Conservation (phyloP, 1,140 invertebrate species). For the Solenopsis fugax region DNA sequence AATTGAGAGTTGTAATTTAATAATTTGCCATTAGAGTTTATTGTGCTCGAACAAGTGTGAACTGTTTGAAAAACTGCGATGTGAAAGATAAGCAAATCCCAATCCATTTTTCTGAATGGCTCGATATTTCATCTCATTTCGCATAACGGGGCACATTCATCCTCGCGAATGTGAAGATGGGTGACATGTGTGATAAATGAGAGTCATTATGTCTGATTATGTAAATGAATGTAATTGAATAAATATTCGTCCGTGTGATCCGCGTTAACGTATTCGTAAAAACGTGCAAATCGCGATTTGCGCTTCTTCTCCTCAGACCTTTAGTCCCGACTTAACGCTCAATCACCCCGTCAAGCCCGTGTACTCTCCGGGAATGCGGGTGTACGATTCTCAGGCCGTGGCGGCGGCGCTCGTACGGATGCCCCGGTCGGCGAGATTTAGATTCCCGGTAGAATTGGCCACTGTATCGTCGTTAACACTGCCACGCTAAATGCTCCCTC, state of each 20-base stretch:
- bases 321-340: conserved; percentile 41
- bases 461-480: conserved; percentile 5
- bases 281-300: neutral
- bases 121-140: neutral
- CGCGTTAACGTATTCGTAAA: neutral
- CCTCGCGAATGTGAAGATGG: neutral
- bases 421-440: conserved; percentile 66
- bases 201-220: neutral
- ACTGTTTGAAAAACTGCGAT: neutral
- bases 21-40: neutral
- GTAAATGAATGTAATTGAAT: conserved; percentile 24
- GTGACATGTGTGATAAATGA: neutral
- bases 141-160: conserved; percentile 2
- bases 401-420: neutral
- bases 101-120: neutral
- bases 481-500: conserved; percentile 40
- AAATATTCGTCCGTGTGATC: conserved; percentile 30
- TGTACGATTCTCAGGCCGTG: conserved; percentile 62
- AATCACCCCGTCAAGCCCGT: conserved; percentile 68
- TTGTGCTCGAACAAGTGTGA: neutral
- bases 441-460: conserved; percentile 72
- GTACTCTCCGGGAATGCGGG: conserved; percentile 71
- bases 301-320: neutral
- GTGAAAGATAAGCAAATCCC: neutral
- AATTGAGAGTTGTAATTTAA: neutral